Evolutionary conservation across 2,888 invertebrate genomes (phyloP).

Genomic region (Andrena trimmerana): DNA sequence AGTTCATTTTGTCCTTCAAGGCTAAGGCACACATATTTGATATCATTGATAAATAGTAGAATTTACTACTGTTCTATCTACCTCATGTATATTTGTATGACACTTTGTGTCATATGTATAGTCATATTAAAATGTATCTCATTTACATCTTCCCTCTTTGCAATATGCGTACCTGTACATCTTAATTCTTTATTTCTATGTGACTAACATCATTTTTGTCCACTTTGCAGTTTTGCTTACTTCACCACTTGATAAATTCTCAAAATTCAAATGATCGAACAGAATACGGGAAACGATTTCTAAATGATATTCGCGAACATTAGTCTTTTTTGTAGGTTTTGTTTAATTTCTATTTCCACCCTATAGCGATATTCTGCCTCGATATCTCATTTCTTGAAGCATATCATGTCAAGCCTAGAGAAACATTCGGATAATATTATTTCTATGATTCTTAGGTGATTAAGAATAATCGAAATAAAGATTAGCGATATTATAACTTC

Average conservation of each 20-base stretch:
- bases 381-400: conserved; percentile 5
- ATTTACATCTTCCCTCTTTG: conserved; percentile 34
- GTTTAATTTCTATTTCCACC: conserved; percentile 21
- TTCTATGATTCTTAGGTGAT: conserved; percentile 24
- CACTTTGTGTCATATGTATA: conserved; percentile 57
- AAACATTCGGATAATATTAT: conserved; percentile 16
- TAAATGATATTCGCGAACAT: conserved; percentile 10
- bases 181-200: conserved; percentile 32
- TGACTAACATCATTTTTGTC: conserved; percentile 45
- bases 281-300: conserved; percentile 6
- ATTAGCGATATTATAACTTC: conserved; percentile 51
- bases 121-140: conserved; percentile 54
- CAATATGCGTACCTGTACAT: conserved; percentile 37
- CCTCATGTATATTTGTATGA: conserved; percentile 57
- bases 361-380: neutral
- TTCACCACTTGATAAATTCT: conserved; percentile 33
- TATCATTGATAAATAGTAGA: conserved; percentile 66
- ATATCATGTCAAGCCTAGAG: conserved; percentile 24
- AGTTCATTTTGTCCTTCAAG: conserved; percentile 59
- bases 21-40: conserved; percentile 65
- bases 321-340: conserved; percentile 2
- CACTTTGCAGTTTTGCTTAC: conserved; percentile 44
- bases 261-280: conserved; percentile 17
- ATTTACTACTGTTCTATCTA: conserved; percentile 56
- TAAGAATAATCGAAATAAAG: conserved; percentile 37